Base-by-base conservation (phyloP, 1,140 invertebrate genomes). In the Pristionchus pacificus region DNA sequence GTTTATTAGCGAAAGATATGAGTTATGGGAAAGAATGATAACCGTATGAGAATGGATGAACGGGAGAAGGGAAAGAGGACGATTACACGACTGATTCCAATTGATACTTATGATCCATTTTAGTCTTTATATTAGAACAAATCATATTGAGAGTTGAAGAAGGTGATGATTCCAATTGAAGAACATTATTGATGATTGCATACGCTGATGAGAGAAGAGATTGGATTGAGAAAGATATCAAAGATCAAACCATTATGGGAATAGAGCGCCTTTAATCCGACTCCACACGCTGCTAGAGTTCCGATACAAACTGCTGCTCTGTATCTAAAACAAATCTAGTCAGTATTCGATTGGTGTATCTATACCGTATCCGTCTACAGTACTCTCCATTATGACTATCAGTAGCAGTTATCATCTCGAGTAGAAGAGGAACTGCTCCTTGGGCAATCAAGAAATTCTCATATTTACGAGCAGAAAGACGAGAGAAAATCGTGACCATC, bases 251-350 rank as follows among this genome's bases (percentile, higher is more conserved):
- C 76, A 30, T 78, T 32, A 15, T 78, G 76, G 29, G 62, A 62
- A 67, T 78, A 74, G 2, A 78, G 49, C 2, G 77, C 74, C 60
- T 78, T 72, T 33, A 78, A 77, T 10, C 77, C 77, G 24, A 68
- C 28, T 55, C 71, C 71, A 14, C 29, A 69, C 3, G 75, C 49
- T n/a, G 77, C 77, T n/a, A 78, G 25, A 19, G 74, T 77, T 24
- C 77, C 77, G 38, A 78, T 72, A 60, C 77, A 78, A n/a, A 78
- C 74, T 49, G 77, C 77, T 29, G 77, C 77, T 58, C 64, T 27
- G 19, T 65, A 60, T 25, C 60, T 60, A 10, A 24, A 60, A 25
- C 6, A 31, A 24, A 64, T 27, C n/a, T n/a, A 29, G 15, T n/a
- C 30, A 27, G 25, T 64, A 13, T 31, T 30, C 25, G 30, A 31